Evolutionary conservation across 2,797 vertebrate species (phyloP), one percentile per base, ranked within the genome.

Genomic region (Dendrocincla tyrannina): DNA sequence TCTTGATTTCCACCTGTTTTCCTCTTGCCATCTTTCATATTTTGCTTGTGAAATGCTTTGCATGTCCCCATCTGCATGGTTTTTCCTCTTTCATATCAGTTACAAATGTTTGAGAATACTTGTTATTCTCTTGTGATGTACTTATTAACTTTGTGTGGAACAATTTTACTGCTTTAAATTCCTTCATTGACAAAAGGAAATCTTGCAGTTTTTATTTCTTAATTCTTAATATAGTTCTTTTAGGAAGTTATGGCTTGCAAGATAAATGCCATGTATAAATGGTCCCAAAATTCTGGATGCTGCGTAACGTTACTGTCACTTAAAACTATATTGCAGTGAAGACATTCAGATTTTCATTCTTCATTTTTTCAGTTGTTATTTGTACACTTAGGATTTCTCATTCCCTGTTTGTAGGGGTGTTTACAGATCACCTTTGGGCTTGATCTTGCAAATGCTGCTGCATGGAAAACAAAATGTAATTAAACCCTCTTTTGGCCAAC

Each of bases 21-120:
- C 63, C n/a, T 93, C 11, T 68, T 86, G 41, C 24, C 76, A 87
- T 77, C 63, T 88, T 74, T 52, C 73, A 60, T 55, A 28, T 69
- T 92, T 86, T 64, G 72, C 68, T 46, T 89, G 60, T 86, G 72
- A 94, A 94, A 32, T 62, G 35, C 60, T 95, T 89, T 93, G 89
- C 88, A 84, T 95, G 70, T 88, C 49, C 37, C 56, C 80, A 23
- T 83, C 49, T 86, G 89, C 87, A 87, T 95, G 72, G 7, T 3
- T 9, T 39, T 17, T 56, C 76, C 55, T 25, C 16, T 62, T 87
- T 80, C 50, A 6, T 28, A 73, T 86, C 16, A 12, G 18, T 86
- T 55, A 37, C 20, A 72, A 24, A 33, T 69, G 17, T 76, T 55
- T 73, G n/a, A 64, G 44, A 79, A 69, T 32, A 46, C 28, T 73